phyloP scores from a whole-genome alignment of 2,113 vertebrate genomes.

The Datnioides undecimradiatus region DNA sequence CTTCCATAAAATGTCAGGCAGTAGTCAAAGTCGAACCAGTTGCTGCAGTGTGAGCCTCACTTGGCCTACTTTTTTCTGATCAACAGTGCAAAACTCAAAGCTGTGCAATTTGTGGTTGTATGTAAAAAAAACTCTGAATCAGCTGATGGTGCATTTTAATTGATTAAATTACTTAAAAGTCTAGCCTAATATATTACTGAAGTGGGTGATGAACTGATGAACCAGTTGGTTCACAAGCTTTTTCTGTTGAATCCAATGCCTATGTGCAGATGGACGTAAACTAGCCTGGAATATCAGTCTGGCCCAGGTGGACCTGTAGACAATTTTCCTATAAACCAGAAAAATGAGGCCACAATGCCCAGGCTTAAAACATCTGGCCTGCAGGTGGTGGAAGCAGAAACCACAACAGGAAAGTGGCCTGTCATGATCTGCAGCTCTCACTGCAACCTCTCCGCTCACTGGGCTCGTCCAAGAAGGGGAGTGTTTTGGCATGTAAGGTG shows the following conservation, averaged over 20 bases:
- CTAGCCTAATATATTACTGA: not conserved
- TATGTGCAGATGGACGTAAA: not conserved
- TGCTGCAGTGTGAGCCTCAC: not conserved
- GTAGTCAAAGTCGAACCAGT: not conserved
- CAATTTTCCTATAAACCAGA: constrained; percentile 3
- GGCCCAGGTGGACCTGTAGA: not conserved
- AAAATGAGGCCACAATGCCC: constrained; percentile 45
- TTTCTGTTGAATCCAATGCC: not conserved
- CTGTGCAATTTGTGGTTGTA: no score
- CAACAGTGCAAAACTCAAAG: not conserved
- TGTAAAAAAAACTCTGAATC: not conserved
- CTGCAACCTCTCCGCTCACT: constrained; percentile 44
- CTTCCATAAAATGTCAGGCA: not conserved
- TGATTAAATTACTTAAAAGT: not conserved
- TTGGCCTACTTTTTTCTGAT: not conserved
- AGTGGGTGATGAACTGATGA: not conserved
- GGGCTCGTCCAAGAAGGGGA: constrained; percentile 46
- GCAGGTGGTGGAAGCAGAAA: constrained; percentile 67
- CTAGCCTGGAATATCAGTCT: not conserved
- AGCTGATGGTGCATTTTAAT: not conserved
- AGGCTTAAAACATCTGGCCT: constrained; percentile 61
- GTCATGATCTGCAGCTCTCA: constrained; percentile 55
- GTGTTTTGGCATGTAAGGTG: constrained; percentile 50
- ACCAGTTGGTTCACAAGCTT: not conserved
- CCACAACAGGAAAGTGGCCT: constrained; percentile 66